phyloP scores from a whole-genome alignment of 2,888 invertebrate genomes.

The Zygothrica quintamaculata region DNA sequence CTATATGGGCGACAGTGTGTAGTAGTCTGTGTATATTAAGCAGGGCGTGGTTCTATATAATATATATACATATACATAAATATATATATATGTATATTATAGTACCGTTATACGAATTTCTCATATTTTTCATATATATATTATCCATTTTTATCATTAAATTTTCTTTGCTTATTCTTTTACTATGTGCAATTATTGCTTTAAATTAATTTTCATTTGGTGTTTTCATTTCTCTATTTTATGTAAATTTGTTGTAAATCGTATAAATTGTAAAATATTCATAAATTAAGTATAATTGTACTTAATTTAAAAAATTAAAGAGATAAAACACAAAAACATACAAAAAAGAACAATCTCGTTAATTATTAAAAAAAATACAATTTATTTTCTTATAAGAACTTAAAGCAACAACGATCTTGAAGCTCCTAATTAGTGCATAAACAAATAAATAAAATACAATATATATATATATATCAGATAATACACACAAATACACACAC shows the following conservation, averaged over 20 bases:
- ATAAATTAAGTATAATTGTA: constrained; percentile 77
- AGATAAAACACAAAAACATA: constrained; percentile 5
- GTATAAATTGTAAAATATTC: constrained; percentile 74
- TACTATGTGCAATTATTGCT: constrained; percentile 78
- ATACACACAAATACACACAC: constrained; percentile 31
- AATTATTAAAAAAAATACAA: constrained; percentile 56
- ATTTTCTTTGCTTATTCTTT: too few relatives aligned
- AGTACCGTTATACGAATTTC: constrained; percentile 69
- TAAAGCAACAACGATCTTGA: constrained; percentile 80
- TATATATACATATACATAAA: constrained; percentile 42
- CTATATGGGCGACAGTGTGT: neutral
- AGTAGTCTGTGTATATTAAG: constrained; percentile 39
- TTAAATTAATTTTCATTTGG: constrained; percentile 41
- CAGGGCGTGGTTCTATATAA: constrained; percentile 48
- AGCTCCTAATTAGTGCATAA: constrained; percentile 80
- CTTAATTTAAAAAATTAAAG: constrained; percentile 66
- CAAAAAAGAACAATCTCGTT: constrained; percentile 64
- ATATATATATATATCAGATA: constrained; percentile 35
- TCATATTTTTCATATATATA: constrained; percentile 24
- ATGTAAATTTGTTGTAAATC: constrained; percentile 74
- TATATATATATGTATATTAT: constrained; percentile 43
- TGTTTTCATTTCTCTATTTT: constrained; percentile 34
- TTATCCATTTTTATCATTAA: constrained; percentile 24
- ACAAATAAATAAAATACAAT: constrained; percentile 57
- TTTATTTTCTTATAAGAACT: constrained; percentile 66